Percentiles rank a stretch among this genome's conserved stretches.
Conservation (phyloP, 2,797 vertebrate genomes). For the Enteromius trimaculatus region DNA sequence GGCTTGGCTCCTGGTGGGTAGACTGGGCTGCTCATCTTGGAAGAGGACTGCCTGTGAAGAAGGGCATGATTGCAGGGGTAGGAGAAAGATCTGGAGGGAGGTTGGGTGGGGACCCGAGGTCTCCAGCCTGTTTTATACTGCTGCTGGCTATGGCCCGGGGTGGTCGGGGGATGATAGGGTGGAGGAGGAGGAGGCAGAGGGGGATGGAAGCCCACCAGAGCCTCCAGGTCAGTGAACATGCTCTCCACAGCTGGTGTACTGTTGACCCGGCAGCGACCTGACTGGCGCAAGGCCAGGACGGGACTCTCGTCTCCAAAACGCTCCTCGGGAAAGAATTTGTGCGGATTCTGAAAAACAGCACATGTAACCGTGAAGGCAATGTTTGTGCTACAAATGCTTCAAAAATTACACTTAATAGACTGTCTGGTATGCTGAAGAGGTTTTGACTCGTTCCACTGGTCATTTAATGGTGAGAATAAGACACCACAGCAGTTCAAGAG, state of each 20-base stretch:
- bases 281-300: conserved; percentile 90
- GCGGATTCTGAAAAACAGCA: conserved; percentile 86
- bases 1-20: conserved; percentile 85
- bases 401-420: not conserved
- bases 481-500: not conserved
- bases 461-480: conserved; percentile 7
- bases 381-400: conserved; percentile 15
- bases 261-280: conserved; percentile 91
- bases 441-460: not conserved
- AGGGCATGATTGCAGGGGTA: conserved; percentile 94
- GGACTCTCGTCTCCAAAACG: conserved; percentile 98
- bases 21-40: conserved; percentile 83
- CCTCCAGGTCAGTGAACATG: conserved; percentile 95
- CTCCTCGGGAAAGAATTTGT: conserved; percentile 98
- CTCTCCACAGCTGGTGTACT: conserved; percentile 94
- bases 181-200: conserved; percentile 94
- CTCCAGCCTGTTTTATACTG: conserved; percentile 91
- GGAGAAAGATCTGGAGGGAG: conserved; percentile 95
- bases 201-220: conserved; percentile 94
- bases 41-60: conserved; percentile 83
- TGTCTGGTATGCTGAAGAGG: conserved; percentile 7
- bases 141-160: conserved; percentile 85
- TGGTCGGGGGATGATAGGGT: conserved; percentile 92
- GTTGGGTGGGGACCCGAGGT: conserved; percentile 88
- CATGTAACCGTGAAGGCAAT: not conserved